Evolutionary conservation across 2,888 invertebrate species (phyloP), one percentile per base, ranked within the genome.

Genomic region (Rhagium mordax): DNA sequence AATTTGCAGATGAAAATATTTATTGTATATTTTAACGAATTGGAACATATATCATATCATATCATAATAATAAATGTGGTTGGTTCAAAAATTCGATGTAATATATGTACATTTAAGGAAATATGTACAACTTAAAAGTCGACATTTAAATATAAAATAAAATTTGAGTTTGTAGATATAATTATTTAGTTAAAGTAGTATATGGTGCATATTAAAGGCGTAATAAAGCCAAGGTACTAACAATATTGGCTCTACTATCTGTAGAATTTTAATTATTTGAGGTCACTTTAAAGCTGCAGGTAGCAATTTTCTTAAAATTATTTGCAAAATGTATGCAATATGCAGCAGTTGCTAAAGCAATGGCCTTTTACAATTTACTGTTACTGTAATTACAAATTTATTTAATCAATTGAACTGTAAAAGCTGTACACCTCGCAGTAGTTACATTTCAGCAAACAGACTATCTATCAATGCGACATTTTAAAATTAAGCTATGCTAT

Each of bases 1-100:
- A 18, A 59, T 21, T 70, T 78, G 78, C 79, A 78, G 80, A 80
- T 80, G 78, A 79, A 80, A 80, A 80, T 74, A 76, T 79, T 80
- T 77, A 80, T 77, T 79, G 74, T 78, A 77, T 59, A 68, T 71
- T 64, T 71, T 75, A 79, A 80, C 77, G 80, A 77, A 79, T 78
- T 74, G 72, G 77, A 79, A 79, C 78, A 80, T 77, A 79, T 73
- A 76, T 74, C 33, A 67, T 74, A 66, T n/a, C n/a, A n/a, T 51
- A 57, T 33, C 15, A 48, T 20, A 51, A 53, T 65, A 61, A 48
- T 70, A 61, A 60, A 60, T 49, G 51, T 64, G 62, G 68, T 74
- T 74, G 67, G 74, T 62, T 78, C 74, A 68, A 76, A 79, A 80
- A 79, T 80, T 80, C 80, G 80, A 80, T 80, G 80, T 75, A 67